phyloP scores from a whole-genome alignment of 2,113 vertebrate species.

The Gulo gulo region DNA sequence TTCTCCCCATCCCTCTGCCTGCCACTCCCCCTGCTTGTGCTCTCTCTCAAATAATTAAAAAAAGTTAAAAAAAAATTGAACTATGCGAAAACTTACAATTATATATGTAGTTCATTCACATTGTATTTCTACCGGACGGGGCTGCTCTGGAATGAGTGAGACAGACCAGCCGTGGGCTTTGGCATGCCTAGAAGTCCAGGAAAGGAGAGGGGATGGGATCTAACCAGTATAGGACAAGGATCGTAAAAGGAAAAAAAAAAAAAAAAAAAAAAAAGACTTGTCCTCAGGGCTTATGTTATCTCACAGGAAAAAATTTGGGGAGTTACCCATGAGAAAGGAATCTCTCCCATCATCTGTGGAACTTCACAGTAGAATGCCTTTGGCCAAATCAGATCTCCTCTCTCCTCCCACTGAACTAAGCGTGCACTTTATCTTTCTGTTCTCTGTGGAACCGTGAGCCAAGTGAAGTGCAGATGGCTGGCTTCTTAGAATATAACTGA shows the following conservation, averaged over 20 bases:
- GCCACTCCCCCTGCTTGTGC: not conserved
- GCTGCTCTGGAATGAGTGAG: not conserved
- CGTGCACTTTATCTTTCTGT: not conserved
- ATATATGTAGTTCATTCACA: not conserved
- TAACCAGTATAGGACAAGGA: conserved; percentile 27
- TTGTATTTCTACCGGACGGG: not conserved
- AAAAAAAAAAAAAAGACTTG: not conserved
- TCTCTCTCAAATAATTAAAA: not conserved
- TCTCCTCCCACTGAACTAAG: conserved; percentile 5
- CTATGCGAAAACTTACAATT: not conserved
- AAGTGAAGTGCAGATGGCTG: conserved; percentile 5
- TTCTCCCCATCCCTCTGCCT: not conserved
- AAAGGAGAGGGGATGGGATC: not conserved
- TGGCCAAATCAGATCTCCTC: not conserved
- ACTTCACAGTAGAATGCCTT: not conserved
- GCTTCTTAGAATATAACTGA: conserved; percentile 27
- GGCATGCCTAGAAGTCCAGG: not conserved
- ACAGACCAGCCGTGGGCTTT: not conserved
- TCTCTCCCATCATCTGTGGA: not conserved
- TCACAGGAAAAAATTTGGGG: not conserved
- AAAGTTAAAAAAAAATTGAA: not conserved
- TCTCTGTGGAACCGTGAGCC: not conserved
- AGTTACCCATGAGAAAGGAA: conserved; percentile 44
- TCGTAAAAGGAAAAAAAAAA: not conserved
- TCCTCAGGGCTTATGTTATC: conserved; percentile 24